phyloP scores from a whole-genome alignment of 2,113 vertebrate species.

The Silurus asotus region DNA sequence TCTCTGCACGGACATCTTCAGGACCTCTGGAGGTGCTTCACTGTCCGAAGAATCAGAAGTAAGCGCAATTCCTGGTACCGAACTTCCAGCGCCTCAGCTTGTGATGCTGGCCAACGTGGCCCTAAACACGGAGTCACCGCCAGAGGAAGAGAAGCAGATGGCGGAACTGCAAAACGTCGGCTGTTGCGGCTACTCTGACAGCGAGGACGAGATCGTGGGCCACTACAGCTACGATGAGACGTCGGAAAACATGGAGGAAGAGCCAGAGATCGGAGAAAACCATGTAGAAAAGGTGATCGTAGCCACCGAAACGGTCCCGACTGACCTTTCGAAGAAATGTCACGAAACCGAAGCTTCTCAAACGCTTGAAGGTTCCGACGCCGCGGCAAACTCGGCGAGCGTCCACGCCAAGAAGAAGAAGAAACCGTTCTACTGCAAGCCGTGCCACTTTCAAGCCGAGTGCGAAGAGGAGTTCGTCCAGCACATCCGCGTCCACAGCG shows the following conservation, averaged over 20 bases:
- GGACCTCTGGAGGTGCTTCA: constrained; percentile 71
- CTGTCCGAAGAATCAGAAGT: constrained; percentile 80
- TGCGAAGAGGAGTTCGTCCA: constrained; percentile 90
- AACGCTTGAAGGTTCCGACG: constrained; percentile 60
- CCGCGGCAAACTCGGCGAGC: background rate
- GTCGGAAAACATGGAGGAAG: constrained; percentile 32
- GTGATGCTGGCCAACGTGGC: constrained; percentile 97
- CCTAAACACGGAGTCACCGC: constrained; percentile 77
- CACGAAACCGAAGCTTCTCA: background rate
- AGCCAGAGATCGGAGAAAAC: constrained; percentile 17
- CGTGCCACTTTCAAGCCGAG: constrained; percentile 89
- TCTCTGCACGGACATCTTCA: constrained; percentile 76
- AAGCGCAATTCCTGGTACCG: constrained; percentile 80
- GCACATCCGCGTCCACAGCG: constrained; percentile 87
- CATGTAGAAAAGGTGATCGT: background rate
- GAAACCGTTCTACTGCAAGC: constrained; percentile 93
- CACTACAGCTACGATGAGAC: constrained; percentile 70
- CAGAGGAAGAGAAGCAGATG: constrained; percentile 90
- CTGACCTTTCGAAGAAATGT: constrained; percentile 50
- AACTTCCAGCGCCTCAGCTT: constrained; percentile 88
- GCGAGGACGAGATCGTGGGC: constrained; percentile 83
- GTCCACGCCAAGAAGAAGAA: constrained; percentile 82
- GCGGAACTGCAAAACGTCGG: constrained; percentile 90
- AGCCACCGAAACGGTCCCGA: background rate
- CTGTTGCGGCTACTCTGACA: constrained; percentile 84